phyloP scores from a whole-genome alignment of 2,888 invertebrate genomes.

The Trichopoda pennipes region DNA sequence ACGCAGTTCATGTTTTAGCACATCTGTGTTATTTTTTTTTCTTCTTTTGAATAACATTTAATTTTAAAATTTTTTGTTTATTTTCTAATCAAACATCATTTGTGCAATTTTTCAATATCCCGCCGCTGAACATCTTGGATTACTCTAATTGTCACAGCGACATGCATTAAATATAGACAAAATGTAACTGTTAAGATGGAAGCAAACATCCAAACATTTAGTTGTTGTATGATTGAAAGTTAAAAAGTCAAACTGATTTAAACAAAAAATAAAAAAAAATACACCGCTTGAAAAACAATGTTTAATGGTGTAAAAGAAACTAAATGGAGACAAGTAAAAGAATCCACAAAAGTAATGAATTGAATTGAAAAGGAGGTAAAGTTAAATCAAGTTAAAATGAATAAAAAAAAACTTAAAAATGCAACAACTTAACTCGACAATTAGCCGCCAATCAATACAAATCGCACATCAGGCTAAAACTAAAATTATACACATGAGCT shows the following conservation, averaged over 20 bases:
- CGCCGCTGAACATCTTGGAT: conserved; percentile 55
- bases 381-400: background rate
- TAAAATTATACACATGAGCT: conserved; percentile 68
- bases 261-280: too few relatives aligned
- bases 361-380: conserved; percentile 37
- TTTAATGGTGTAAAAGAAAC: conserved; percentile 56
- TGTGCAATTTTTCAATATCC: conserved; percentile 64
- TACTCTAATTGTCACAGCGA: conserved; percentile 65
- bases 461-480: conserved; percentile 73
- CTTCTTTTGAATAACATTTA: background rate
- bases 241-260: conserved; percentile 12
- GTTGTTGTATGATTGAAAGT: background rate
- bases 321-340: conserved; percentile 40
- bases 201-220: background rate
- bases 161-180: conserved; percentile 61
- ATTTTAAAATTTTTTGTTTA: conserved; percentile 1
- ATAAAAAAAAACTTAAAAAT: conserved; percentile 51
- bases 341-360: conserved; percentile 45
- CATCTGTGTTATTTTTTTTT: too few relatives aligned
- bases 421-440: conserved; percentile 74
- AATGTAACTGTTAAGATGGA: conserved; percentile 39
- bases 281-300: conserved; percentile 18
- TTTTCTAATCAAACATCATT: background rate
- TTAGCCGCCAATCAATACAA: conserved; percentile 77
- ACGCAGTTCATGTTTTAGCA: too few relatives aligned